Evolutionary conservation across 2,113 vertebrate genomes (phyloP).

Genomic region (Thinocorus orbignyianus): DNA sequence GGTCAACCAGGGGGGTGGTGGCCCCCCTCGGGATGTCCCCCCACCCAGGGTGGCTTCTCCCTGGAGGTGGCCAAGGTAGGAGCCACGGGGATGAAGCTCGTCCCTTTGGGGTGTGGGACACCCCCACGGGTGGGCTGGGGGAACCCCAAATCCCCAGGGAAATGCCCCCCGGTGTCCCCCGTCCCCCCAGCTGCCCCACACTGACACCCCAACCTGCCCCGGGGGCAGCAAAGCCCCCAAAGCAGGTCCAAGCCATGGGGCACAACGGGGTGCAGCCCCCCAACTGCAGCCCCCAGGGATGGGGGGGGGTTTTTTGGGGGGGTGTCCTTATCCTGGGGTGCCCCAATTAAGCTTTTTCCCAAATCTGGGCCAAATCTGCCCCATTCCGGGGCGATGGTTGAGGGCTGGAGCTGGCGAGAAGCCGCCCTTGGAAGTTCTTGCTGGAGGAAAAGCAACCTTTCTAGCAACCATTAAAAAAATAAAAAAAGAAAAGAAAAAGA

Average conservation of each 20-base stretch:
- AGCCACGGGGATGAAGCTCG: not conserved
- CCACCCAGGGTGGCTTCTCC: not conserved
- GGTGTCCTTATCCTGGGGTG: not conserved
- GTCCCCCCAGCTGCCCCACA: too few species aligned
- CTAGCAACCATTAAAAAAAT: not conserved
- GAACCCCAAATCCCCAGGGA: not conserved
- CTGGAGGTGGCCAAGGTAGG: not conserved
- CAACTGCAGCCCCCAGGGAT: not conserved
- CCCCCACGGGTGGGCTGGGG: not conserved
- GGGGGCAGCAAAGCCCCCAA: not conserved
- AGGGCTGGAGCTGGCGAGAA: not conserved
- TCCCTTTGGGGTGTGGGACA: not conserved
- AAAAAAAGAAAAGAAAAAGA: not conserved
- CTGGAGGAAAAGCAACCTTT: not conserved
- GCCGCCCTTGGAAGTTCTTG: not conserved
- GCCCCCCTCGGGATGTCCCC: not conserved
- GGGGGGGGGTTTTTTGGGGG: rapidly evolving
- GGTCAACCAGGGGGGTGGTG: not conserved
- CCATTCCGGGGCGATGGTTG: not conserved
- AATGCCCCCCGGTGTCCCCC: too few species aligned
- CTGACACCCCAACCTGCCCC: not conserved
- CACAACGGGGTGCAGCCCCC: not conserved
- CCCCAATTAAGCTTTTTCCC: not conserved
- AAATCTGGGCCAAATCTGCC: not conserved
- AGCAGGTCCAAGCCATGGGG: not conserved